Evolutionary conservation across 2,888 invertebrate genomes (phyloP).

Genomic region (Venustoraphidia nigricollis): DNA sequence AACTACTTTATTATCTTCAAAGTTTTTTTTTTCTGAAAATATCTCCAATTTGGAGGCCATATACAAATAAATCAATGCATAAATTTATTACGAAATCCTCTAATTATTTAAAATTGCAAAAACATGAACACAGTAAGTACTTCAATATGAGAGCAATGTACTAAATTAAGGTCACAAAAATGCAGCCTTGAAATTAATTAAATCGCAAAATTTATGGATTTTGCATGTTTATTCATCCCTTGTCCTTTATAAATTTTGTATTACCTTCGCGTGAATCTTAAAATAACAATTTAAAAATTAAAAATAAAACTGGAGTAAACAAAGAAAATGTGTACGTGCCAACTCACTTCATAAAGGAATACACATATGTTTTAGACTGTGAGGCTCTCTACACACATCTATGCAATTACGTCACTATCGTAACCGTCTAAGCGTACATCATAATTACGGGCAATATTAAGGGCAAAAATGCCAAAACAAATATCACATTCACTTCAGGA

Average conservation of each 20-base stretch:
- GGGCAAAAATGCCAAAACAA: background rate
- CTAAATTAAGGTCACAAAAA: slow-evolving; percentile 6
- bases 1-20: background rate
- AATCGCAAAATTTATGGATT: too few relatives aligned
- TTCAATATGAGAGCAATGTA: slow-evolving; percentile 4
- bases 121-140: background rate
- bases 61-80: background rate
- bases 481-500: background rate
- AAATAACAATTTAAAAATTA: background rate
- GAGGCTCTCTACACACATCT: background rate
- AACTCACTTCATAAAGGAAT: background rate
- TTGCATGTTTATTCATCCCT: too few relatives aligned
- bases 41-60: too few relatives aligned
- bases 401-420: background rate
- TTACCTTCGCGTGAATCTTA: too few relatives aligned
- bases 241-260: too few relatives aligned
- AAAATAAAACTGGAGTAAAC: background rate
- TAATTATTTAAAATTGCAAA: background rate
- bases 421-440: background rate
- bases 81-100: background rate
- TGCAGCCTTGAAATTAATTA: background rate
- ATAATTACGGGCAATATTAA: background rate
- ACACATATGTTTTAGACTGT: background rate
- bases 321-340: background rate
- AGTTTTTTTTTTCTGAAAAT: background rate